Conservation (phyloP, 2,113 vertebrate species). For the Megaceryle torquata region DNA sequence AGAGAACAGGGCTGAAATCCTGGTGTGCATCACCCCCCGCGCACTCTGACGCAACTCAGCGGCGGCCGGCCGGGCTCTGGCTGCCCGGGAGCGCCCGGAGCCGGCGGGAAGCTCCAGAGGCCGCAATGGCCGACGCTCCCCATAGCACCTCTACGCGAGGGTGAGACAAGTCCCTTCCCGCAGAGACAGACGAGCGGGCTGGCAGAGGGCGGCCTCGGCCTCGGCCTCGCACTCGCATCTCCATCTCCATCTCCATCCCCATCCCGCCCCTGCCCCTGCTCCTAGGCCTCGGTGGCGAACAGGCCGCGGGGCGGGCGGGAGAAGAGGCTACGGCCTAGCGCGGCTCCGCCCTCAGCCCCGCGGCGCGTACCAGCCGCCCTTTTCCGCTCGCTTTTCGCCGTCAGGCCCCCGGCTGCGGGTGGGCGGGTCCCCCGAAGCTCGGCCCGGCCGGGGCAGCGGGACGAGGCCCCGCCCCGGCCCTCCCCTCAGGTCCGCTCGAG, state of each 20-base stretch:
- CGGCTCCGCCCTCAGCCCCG: neutral
- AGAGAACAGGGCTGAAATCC: too few relatives aligned
- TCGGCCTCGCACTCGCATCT: too few relatives aligned
- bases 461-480: neutral
- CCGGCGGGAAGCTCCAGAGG: neutral
- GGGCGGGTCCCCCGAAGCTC: neutral
- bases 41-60: rapidly evolving
- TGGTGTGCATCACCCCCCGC: rapidly evolving
- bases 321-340: neutral
- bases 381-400: neutral
- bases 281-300: too few relatives aligned
- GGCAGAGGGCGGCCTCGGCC: neutral
- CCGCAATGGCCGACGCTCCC: too few relatives aligned
- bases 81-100: neutral
- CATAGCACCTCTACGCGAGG: rapidly evolving
- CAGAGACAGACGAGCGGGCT: neutral
- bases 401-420: neutral
- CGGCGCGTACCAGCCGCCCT: too few relatives aligned
- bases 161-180: too few relatives aligned
- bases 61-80: neutral
- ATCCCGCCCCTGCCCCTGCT: too few relatives aligned
- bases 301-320: too few relatives aligned
- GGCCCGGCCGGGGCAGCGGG: neutral
- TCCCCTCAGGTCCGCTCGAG: neutral
- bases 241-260: too few relatives aligned